Evolutionary conservation across 2,113 vertebrate species (phyloP), one percentile per base, ranked within the genome.

Genomic region (Cochlearius cochlearius): DNA sequence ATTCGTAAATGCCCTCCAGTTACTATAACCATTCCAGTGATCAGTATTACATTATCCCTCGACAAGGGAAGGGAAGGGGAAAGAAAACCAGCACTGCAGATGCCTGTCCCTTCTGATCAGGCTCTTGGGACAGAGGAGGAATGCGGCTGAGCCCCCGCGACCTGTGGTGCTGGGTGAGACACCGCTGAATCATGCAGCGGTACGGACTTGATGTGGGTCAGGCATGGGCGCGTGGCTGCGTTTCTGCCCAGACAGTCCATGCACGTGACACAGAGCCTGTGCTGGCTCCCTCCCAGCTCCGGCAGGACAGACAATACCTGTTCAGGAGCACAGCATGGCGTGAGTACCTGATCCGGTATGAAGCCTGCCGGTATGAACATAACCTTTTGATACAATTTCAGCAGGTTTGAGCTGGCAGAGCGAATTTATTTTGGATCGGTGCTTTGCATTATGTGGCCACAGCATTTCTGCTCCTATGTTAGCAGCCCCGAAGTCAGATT

Each of bases 281-380:
- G n/a, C 52, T 81, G 56, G n/a, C 63, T 72, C 72, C n/a, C 81
- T 87, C 43, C 64, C 49, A 59, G 29, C 69, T 72, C 41, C 78
- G 77, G 45, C 73, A 89, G n/a, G 72, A n/a, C 49, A 50, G 64
- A 63, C 20, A 22, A 27, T 82, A 49, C 2, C 10, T 53, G 55
- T 12, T 74, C 55, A 74, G 52, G 34, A 67, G 56, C 69, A 78
- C 27, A n/a, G 60, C 0, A 2, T 56, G 47, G n/a, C 59, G 56
- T 75, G 69, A 92, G 39, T 63, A 71, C 47, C 30, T 0, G 5
- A 43, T 34, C 39, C 0, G 0, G 10, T 52, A 45, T 55, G 64
- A 92, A 94, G 12, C 18, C 64, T 78, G n/a, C 34, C 43, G 72
- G 49, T 68, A 60, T 6, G 12, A 84, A 81, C 64, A 56, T 30